Evolutionary conservation across 2,888 invertebrate genomes (phyloP).

Genomic region (Tetropium fuscum): DNA sequence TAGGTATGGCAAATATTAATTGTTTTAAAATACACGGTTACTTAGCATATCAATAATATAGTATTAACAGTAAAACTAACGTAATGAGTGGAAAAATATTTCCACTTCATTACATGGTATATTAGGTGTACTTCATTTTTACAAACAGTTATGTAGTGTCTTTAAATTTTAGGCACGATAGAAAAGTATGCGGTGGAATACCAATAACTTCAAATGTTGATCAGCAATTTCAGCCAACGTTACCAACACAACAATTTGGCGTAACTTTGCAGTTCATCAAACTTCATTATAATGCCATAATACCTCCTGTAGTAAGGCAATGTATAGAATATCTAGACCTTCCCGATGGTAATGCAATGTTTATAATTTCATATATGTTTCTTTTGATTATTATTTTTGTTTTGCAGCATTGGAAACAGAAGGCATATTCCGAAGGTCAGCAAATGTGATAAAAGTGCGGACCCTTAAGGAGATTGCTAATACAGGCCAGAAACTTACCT

Average conservation of each 20-base stretch:
- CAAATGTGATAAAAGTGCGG: slow-evolving; percentile 85
- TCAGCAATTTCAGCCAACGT: slow-evolving; percentile 42
- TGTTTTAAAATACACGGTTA: background rate
- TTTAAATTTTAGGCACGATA: slow-evolving; percentile 77
- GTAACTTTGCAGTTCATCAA: slow-evolving; percentile 93
- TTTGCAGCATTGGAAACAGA: slow-evolving; percentile 89
- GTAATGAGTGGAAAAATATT: background rate
- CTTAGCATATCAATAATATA: background rate
- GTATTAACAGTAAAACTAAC: background rate
- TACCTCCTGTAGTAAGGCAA: slow-evolving; percentile 93
- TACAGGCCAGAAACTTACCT: slow-evolving; percentile 83
- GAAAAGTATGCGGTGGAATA: slow-evolving; percentile 69
- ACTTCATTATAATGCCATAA: slow-evolving; percentile 84
- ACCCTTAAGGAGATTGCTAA: slow-evolving; percentile 89
- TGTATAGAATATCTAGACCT: slow-evolving; percentile 92
- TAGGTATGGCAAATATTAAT: no score
- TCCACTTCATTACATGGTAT: background rate
- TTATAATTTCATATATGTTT: background rate
- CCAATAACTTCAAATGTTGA: slow-evolving; percentile 43
- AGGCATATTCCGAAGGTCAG: slow-evolving; percentile 95
- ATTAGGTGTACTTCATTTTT: no score
- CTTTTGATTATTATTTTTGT: slow-evolving; percentile 8
- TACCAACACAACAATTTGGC: slow-evolving; percentile 92
- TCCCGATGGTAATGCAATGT: slow-evolving; percentile 80
- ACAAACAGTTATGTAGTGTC: slow-evolving; percentile 1